Conservation (phyloP, 1,140 invertebrate genomes). For the Drosophila seguyi region DNA sequence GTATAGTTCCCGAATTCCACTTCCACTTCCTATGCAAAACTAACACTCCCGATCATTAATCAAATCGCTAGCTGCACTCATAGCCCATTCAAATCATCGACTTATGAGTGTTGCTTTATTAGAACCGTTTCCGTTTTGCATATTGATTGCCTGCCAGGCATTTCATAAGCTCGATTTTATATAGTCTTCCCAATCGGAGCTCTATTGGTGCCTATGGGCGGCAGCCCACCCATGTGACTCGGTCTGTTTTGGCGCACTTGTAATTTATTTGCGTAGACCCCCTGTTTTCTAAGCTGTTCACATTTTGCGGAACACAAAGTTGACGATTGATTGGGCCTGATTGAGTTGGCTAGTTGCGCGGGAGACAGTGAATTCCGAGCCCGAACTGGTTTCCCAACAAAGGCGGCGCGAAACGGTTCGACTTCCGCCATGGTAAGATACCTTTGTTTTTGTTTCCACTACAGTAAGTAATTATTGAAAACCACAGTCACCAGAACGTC, state of each 20-base stretch:
- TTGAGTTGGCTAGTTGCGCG: constrained; percentile 65
- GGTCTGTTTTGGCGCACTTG: constrained; percentile 62
- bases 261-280: constrained; percentile 64
- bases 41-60: constrained; percentile 39
- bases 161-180: constrained; percentile 17
- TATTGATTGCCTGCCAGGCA: constrained; percentile 47
- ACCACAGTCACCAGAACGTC: constrained; percentile 41
- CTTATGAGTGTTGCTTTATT: constrained; percentile 33
- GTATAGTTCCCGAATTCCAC: constrained; percentile 10
- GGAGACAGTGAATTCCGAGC: constrained; percentile 58
- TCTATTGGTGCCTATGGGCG: constrained; percentile 8
- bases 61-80: constrained; percentile 41
- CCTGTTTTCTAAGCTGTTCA: constrained; percentile 58
- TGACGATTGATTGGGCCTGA: constrained; percentile 77
- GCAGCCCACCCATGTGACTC: constrained; percentile 37
- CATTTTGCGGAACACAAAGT: constrained; percentile 74
- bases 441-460: constrained; percentile 37
- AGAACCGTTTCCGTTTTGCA: constrained; percentile 66
- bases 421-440: constrained; percentile 70
- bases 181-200: constrained; percentile 27
- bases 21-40: constrained; percentile 27
- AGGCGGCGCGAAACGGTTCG: constrained; percentile 27
- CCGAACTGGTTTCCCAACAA: constrained; percentile 70
- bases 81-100: constrained; percentile 51
- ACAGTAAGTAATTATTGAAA: constrained; percentile 43